Evolutionary conservation across 2,888 invertebrate species (phyloP).

Genomic region (Cheilosia pagana): DNA sequence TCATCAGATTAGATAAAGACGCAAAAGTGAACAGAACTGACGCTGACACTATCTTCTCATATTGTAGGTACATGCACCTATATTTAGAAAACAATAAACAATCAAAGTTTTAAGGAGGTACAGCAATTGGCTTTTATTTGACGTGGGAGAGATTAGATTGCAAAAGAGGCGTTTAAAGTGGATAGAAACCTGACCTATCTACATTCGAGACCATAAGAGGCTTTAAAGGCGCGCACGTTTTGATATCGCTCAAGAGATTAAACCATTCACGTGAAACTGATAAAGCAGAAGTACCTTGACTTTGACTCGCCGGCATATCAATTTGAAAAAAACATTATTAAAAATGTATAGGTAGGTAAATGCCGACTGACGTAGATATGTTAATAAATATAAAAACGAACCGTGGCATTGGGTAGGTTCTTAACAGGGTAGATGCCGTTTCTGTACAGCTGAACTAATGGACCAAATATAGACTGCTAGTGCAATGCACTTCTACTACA

Average conservation of each 20-base stretch:
- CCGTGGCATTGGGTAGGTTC: too few species aligned
- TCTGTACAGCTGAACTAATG: too few species aligned
- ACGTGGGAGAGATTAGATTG: slow-evolving; percentile 30
- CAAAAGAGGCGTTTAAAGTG: background rate
- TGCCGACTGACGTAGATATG: too few species aligned
- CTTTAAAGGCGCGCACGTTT: background rate
- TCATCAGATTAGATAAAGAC: background rate
- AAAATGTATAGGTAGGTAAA: too few species aligned
- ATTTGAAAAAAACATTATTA: too few species aligned
- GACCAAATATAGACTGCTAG: too few species aligned
- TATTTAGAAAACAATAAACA: background rate
- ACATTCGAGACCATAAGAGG: background rate
- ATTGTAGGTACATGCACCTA: background rate
- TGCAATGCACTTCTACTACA: too few species aligned
- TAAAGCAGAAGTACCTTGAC: slow-evolving; percentile 12
- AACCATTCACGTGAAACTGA: slow-evolving; percentile 19
- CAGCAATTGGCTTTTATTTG: slow-evolving; percentile 6
- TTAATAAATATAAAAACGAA: too few species aligned
- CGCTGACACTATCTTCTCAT: background rate
- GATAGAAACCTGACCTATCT: slow-evolving; percentile 25
- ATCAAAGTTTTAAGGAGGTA: background rate
- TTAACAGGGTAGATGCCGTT: too few species aligned
- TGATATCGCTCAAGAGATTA: background rate
- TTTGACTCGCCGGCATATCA: background rate
- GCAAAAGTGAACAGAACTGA: background rate